Evolutionary conservation across 53 echinoderm and acorn worm species (phyloP).

Genomic region (Crossaster papposus): DNA sequence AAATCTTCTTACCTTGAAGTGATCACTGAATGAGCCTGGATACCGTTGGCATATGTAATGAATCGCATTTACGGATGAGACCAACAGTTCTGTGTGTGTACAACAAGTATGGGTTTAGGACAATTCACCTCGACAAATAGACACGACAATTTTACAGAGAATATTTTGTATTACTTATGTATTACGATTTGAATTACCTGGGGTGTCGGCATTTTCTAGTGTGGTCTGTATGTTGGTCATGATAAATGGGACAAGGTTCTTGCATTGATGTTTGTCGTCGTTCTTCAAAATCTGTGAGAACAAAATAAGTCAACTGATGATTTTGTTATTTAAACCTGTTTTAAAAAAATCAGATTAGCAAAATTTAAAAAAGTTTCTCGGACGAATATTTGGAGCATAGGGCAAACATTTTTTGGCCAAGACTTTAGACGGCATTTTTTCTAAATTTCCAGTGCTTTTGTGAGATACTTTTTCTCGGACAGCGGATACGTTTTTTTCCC

Average conservation of each 20-base stretch:
- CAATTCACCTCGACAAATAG: background rate
- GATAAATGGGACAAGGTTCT: constrained; percentile 67
- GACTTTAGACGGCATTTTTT: too few species aligned
- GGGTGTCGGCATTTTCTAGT: constrained; percentile 85
- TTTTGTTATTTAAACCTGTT: too few species aligned
- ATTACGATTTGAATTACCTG: constrained; percentile 60
- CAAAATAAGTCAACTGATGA: background rate
- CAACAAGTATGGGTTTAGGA: background rate
- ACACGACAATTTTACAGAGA: too few species aligned
- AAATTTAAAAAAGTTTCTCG: too few species aligned
- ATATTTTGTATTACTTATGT: background rate
- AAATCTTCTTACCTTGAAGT: constrained; percentile 75
- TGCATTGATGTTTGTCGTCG: constrained; percentile 70
- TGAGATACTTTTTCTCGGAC: too few species aligned
- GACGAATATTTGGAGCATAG: too few species aligned
- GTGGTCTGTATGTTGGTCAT: constrained; percentile 89
- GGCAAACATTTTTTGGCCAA: too few species aligned
- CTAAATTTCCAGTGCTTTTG: too few species aligned
- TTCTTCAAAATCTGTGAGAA: constrained; percentile 69
- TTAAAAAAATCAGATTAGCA: too few species aligned
- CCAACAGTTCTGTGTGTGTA: constrained; percentile 65
- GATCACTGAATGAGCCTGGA: constrained; percentile 71
- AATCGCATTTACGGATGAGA: constrained; percentile 80
- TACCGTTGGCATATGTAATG: constrained; percentile 81
- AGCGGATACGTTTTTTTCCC: too few species aligned